A percentile compares a stretch with the other conserved stretches of the same genome.
Evolutionary conservation across 1,140 invertebrate species (phyloP).

Genomic region (Chionoecetes opilio): DNA sequence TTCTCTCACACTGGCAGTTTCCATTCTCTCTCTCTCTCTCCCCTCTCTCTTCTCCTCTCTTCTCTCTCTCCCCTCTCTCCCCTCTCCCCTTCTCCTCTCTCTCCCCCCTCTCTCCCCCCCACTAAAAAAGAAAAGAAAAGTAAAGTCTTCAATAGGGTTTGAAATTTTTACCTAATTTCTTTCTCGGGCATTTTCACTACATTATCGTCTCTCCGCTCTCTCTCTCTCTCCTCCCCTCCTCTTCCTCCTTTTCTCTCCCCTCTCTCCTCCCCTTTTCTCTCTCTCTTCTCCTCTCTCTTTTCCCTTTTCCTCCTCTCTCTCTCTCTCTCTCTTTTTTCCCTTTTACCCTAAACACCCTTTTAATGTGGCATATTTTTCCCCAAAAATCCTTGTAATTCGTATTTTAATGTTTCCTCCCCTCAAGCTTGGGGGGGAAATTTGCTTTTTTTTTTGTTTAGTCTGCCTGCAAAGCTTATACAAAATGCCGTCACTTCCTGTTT

Average conservation of each 20-base stretch:
- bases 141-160: neutral
- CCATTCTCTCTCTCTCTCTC: slow-evolving; percentile 25
- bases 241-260: neutral
- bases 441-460: too few relatives aligned
- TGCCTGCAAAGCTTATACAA: too few relatives aligned
- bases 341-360: too few relatives aligned
- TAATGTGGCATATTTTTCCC: too few relatives aligned
- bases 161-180: neutral
- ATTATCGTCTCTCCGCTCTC: neutral
- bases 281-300: too few relatives aligned
- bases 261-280: too few relatives aligned
- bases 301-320: too few relatives aligned
- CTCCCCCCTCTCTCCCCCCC: neutral
- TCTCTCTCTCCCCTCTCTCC: neutral
- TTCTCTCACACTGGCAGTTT: neutral
- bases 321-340: too few relatives aligned
- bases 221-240: neutral
- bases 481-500: too few relatives aligned
- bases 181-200: neutral
- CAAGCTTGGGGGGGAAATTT: too few relatives aligned
- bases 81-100: neutral
- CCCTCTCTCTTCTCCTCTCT: neutral
- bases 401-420: too few relatives aligned
- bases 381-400: too few relatives aligned
- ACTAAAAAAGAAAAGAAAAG: neutral